These are phyloP conservation scores for Pollenia amentaria DNA, from an alignment of 2,888 invertebrate species.

Conservation along the genomic window DNA sequence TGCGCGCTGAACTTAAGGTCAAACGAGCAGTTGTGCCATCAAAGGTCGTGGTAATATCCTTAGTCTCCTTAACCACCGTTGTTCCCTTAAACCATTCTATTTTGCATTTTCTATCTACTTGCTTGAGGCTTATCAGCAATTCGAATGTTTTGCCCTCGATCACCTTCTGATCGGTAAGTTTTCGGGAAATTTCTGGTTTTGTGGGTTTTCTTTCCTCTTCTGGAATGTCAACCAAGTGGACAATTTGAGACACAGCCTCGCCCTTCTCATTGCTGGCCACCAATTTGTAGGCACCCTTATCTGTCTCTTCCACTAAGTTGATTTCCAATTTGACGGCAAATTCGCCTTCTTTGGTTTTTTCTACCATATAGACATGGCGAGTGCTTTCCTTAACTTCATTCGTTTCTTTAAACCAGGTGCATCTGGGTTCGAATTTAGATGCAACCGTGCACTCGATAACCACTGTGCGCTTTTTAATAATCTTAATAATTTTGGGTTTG, in stretches of 20 bases:
- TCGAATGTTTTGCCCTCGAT: constrained; percentile 91
- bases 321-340: constrained; percentile 96
- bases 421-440: constrained; percentile 96
- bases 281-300: constrained; percentile 95
- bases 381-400: constrained; percentile 89
- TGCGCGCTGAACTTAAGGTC: constrained; percentile 90
- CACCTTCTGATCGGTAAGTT: constrained; percentile 89
- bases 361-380: constrained; percentile 82
- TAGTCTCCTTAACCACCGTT: constrained; percentile 90
- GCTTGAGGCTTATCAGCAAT: constrained; percentile 90
- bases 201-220: constrained; percentile 90
- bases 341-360: constrained; percentile 89
- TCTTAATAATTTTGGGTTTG: constrained; percentile 95
- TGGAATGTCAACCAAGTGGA: constrained; percentile 93
- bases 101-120: constrained; percentile 91
- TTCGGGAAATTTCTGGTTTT: constrained; percentile 92
- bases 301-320: constrained; percentile 90
- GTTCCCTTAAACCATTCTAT: constrained; percentile 94
- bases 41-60: constrained; percentile 91
- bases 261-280: constrained; percentile 97
- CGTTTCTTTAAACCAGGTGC: constrained; percentile 96
- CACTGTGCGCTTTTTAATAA: constrained; percentile 96
- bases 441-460: constrained; percentile 97
- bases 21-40: constrained; percentile 93
- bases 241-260: constrained; percentile 94